These are phyloP conservation scores for Dromas ardeola DNA, from an alignment of 2,113 vertebrate species.

Conservation along the genomic window DNA sequence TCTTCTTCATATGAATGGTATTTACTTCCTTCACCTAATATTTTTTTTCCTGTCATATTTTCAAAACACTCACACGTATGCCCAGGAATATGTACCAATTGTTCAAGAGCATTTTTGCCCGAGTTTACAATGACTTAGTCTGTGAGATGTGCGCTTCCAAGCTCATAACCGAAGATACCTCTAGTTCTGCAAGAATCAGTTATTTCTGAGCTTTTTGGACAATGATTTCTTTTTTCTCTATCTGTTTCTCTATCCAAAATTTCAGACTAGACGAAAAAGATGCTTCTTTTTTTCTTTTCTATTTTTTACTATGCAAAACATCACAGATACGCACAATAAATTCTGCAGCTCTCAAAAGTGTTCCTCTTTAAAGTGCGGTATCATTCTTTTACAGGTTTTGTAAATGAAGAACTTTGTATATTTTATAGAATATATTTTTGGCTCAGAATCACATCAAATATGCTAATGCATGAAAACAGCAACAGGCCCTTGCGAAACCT, in stretches of 20 bases:
- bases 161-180: neutral
- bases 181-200: neutral
- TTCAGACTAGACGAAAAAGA: neutral
- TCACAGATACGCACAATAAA: neutral
- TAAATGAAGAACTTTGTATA: neutral
- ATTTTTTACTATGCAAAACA: neutral
- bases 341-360: neutral
- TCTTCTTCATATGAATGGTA: neutral
- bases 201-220: neutral
- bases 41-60: neutral
- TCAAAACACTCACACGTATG: neutral
- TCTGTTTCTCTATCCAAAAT: neutral
- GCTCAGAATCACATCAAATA: neutral
- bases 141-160: neutral
- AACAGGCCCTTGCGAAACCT: neutral
- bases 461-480: neutral
- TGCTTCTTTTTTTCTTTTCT: too few species aligned
- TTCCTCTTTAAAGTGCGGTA: neutral
- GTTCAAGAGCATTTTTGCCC: neutral
- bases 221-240: neutral
- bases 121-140: neutral
- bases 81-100: neutral
- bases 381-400: neutral
- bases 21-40: neutral
- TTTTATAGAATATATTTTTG: neutral